Conservation (phyloP, 1,140 invertebrate species). For the Drosophila sp. region DNA sequence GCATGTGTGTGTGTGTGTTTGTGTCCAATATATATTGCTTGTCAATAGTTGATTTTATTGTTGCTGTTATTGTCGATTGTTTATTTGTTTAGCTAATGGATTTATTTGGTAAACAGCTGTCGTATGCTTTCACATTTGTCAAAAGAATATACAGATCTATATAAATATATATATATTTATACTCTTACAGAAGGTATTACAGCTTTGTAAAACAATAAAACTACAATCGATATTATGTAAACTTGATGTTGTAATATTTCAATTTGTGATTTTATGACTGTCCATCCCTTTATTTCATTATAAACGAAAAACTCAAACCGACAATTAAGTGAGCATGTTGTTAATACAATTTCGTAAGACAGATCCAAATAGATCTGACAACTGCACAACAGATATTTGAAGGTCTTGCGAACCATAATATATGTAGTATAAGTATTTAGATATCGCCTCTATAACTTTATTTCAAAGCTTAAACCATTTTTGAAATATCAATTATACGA, state of each 20-base stretch:
- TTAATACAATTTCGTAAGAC: no score
- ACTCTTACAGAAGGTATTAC: conserved; percentile 21
- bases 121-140: conserved; percentile 73
- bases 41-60: conserved; percentile 66
- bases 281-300: no score
- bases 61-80: conserved; percentile 22
- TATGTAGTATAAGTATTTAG: no score
- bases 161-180: conserved; percentile 28
- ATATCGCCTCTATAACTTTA: no score
- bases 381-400: no score
- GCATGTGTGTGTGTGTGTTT: background rate
- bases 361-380: no score
- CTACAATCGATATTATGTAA: background rate
- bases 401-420: no score
- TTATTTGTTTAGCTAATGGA: conserved; percentile 76
- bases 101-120: conserved; percentile 79
- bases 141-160: conserved; percentile 57
- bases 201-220: conserved; percentile 2
- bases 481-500: background rate
- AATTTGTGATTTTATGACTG: background rate
- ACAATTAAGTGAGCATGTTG: no score
- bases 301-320: no score
- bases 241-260: background rate
- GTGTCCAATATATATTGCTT: conserved; percentile 37
- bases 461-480: no score